phyloP scores from a whole-genome alignment of 2,113 vertebrate species.

The Periophthalmus modestus region DNA sequence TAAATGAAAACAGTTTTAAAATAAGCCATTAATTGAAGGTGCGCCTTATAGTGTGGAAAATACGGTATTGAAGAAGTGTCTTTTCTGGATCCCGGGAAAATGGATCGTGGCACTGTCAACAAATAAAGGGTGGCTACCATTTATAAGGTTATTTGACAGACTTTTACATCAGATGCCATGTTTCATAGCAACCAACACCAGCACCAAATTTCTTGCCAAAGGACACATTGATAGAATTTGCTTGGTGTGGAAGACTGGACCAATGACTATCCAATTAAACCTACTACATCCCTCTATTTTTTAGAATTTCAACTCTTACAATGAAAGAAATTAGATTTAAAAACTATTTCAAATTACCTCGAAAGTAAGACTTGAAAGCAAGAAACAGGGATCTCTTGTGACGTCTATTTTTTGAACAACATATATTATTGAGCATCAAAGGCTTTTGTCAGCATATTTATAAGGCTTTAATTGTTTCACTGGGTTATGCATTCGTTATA shows the following conservation, averaged over 20 bases:
- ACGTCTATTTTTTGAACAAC: slow-evolving; percentile 68
- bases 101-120: no score
- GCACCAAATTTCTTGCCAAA: background rate
- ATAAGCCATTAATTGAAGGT: no score
- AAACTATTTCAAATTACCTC: slow-evolving; percentile 48
- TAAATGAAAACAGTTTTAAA: no score
- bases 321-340: background rate
- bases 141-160: background rate
- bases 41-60: no score
- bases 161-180: background rate
- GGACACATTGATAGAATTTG: background rate
- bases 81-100: no score
- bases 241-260: no score
- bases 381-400: slow-evolving; percentile 58
- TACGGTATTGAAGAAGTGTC: no score
- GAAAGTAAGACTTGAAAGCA: slow-evolving; percentile 64
- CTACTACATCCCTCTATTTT: no score
- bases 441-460: slow-evolving; percentile 64
- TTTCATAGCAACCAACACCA: background rate
- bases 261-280: no score
- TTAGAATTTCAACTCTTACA: background rate
- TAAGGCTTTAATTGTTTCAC: slow-evolving; percentile 40
- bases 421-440: slow-evolving; percentile 71
- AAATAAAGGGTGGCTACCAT: background rate
- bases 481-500: slow-evolving; percentile 54